Base-by-base conservation (phyloP, 2,113 vertebrate genomes). In the Chloropsis cyanopogon region DNA sequence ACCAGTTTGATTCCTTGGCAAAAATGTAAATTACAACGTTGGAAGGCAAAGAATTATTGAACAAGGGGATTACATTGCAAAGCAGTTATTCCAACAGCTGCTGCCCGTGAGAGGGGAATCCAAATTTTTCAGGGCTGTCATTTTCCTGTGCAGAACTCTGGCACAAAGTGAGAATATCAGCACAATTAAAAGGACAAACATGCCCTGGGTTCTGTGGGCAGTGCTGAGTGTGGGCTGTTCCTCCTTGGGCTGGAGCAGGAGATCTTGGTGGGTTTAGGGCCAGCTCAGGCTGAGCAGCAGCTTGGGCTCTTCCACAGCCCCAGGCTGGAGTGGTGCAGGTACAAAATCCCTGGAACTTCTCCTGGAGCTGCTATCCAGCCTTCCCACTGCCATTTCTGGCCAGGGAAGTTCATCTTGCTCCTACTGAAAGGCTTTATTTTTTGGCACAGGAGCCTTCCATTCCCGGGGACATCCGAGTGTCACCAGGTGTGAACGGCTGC, bases 41-140 rank as follows among this genome's bases (percentile, higher is more conserved):
- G 91, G 86, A 82, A 95, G 68, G 96, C 75, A 94, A 86, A 65
- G 86, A 88, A 88, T 94, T 78, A 82, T 31, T 84, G 95, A 96
- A 95, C 47, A 54, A 93, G 88, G 82, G 93, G 96, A 96, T 96
- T 95, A 92, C 42, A 66, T 53, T 76, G 80, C 93, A 91, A 92
- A 95, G 90, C 82, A 88, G 92, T 88, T 91, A 92, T 90, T 95
- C 68, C 94, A 85, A 92, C 96, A 97, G 86, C 93, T 97, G 96
- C 80, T 92, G 75, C 91, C 92, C 15, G 0, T 64, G 29, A 83
- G 88, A 85, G 82, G 68, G 86, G 72, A 82, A 82, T 82, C 33
- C n/a, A 86, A 53, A 63, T 91, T 90, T 82, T 88, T 29, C 71
- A 72, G 94, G 84, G 75, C 23, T 26, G 24, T 16, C 4, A 69